Base-by-base conservation (phyloP, 2,888 invertebrate genomes). In the Stenchaetothrips biformis region DNA sequence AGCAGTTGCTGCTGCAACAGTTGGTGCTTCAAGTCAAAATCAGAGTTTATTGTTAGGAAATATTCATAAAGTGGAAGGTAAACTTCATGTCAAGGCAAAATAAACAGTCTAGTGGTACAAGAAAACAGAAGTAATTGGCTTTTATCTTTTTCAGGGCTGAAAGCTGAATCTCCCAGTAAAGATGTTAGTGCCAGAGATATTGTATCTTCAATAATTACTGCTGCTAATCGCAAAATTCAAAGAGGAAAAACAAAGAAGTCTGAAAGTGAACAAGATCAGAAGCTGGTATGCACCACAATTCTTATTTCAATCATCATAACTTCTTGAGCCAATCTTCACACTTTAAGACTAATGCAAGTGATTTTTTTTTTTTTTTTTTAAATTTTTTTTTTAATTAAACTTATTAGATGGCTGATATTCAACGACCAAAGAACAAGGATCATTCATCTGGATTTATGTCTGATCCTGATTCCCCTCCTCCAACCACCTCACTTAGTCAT, bases 21-120 rank as follows among this genome's bases (percentile, higher is more conserved):
- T 84, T 21, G 85, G 84, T 79, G 81, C 84, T 48, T 80, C 84
- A 77, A 89, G 90, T 82, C 89, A 90, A 83, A 92, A 92, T 84
- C 90, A 93, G 83, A 91, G 90, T 86, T 89, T 94, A 83, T 89
- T 94, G 82, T 89, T 94, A 84, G 92, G 92, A 85, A 94, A 94
- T 86, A 93, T 94, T 84, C 92, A 92, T 86, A 94, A 94, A 89
- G 92, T 93, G 83, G 93, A 93, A 91, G 93, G 93, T 92, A 88
- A 83, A 83, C 83, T 67, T 25, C 18, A 78, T 16, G 11, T 53
- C 9, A 9, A 53, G 16, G 53, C 53, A 53, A 53, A 13, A 1
- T 9, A n/a, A 67, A 21, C 67, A n/a, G 21, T 21, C n/a, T n/a
- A n/a, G 7, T n/a, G 7, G 3, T 67, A 13, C 6, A 53, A 53